Base-by-base conservation (phyloP, 1,140 invertebrate genomes). In the Mercenaria mercenaria region DNA sequence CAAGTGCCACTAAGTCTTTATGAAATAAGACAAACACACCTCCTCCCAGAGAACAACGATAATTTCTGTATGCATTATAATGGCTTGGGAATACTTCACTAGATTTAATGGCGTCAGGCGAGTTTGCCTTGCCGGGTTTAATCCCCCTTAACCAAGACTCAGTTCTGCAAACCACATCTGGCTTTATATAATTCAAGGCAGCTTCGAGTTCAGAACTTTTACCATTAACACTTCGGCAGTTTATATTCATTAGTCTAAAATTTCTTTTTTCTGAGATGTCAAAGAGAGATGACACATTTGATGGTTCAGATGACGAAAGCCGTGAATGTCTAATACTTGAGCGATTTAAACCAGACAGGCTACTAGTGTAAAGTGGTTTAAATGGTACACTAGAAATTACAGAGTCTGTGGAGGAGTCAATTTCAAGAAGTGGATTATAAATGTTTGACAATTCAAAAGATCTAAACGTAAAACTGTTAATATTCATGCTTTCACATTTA, bases 1-100 rank as follows among this genome's bases (percentile, higher is more conserved):
- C 81, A 23, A 20, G 52, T 56, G 85, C 11, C 32, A 90, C 52
- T 1, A 92, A n/a, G 32, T 90, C 61, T 34, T 88, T 26, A 13
- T 92, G 76, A 2, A 83, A 67, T 72, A 86, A 32, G 20, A 91
- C 29, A 77, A 91, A 90, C 0, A 91, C 88, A 26, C 89, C 89
- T 32, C 89, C 77, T 10, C 67, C 76, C 18, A 90, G 59, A 77
- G 91, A 83, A 2, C 83, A 41, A n/a, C 91, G 67, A 32, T 90
- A 82, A 77, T 89, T 82, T 29, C 91, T 61, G 52, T 82, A 91
- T 10, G 82, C 43, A 32, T 61, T 67, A 34, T 88, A 91, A 52
- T 59, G 23, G 23, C 23, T 29, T 76, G 88, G 83, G 61, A 91
- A 90, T 26, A 90, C 47, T 34, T 85, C 69, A 56, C 83, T 50